A percentile compares a stretch with the other conserved stretches of the same genome.
Conservation (phyloP, 2,113 vertebrate species). For the Catagonus wagneri region DNA sequence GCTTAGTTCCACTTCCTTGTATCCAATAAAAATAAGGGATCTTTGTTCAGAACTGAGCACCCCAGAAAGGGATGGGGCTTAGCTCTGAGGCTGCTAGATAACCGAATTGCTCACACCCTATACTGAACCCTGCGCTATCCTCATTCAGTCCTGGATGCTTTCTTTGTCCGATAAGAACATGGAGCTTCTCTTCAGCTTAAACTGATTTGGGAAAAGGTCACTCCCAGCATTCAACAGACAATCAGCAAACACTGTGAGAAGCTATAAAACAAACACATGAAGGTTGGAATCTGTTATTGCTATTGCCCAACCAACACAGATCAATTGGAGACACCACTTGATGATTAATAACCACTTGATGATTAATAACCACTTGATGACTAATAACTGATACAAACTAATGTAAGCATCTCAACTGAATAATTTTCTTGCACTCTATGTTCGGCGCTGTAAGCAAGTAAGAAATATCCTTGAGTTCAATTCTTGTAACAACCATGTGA, state of each 20-base stretch:
- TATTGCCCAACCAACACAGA: neutral
- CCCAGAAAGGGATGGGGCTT: neutral
- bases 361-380: neutral
- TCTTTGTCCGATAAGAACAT: no score
- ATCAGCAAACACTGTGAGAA: neutral
- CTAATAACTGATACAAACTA: neutral
- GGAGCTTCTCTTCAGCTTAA: neutral
- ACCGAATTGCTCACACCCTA: neutral
- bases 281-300: neutral
- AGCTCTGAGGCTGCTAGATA: neutral
- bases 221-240: neutral
- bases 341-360: neutral
- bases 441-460: neutral
- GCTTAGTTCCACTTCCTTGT: neutral
- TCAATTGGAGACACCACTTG: neutral
- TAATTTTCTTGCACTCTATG: neutral
- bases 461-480: neutral
- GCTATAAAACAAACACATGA: neutral
- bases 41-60: neutral
- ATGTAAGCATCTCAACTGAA: neutral
- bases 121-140: neutral
- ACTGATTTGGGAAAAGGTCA: neutral
- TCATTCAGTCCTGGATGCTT: neutral
- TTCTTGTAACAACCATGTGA: neutral
- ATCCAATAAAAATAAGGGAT: neutral